Base-by-base conservation (phyloP, 2,797 vertebrate species). In the Coregonus suidteri region DNA sequence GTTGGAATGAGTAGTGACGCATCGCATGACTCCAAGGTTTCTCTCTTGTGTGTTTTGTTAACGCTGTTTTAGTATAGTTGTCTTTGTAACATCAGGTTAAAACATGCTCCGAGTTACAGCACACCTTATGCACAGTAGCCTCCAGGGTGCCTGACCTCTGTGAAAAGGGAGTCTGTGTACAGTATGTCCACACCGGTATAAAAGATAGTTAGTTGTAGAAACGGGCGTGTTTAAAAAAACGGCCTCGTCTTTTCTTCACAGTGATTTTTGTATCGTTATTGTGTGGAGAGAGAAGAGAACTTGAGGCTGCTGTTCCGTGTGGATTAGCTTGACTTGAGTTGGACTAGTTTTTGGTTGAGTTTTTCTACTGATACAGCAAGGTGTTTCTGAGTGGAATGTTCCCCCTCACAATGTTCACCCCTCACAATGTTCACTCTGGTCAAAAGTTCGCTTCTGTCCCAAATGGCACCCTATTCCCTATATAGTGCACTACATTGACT, bases 341-440 rank as follows among this genome's bases (percentile, higher is more conserved):
- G 5, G 30, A 31, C 16, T 53, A 0, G 6, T 73, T 71, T 13
- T 30, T 71, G 51, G 11, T 52, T 51, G n/a, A 18, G 15, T 73
- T 72, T 53, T 53, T 52, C 51, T 53, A 52, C 70, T 54, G 70
- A 64, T 25, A 25, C 20, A 25, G 25, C 30, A 52, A 31, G 16
- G 52, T 5, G 52, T 73, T 53, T 54, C 53, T 73, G 71, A 73
- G 25, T 73, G 71, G 71, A 73, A 73, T 56, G 30, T 34, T 54
- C 25, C 14, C 6, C 7, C 14, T 56, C 52, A 18, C 13, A 66
- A 82, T 74, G 77, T 20, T 62, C n/a, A 25, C 16, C 20, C 18
- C 14, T 56, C 52, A 18, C 13, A 66, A 82, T 74, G 77, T 20
- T 62, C n/a, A 25, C 16, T 59, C 18, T n/a, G n/a, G n/a, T n/a